Conservation (phyloP, 1,140 invertebrate genomes). For the Caenorhabditis remanei region DNA sequence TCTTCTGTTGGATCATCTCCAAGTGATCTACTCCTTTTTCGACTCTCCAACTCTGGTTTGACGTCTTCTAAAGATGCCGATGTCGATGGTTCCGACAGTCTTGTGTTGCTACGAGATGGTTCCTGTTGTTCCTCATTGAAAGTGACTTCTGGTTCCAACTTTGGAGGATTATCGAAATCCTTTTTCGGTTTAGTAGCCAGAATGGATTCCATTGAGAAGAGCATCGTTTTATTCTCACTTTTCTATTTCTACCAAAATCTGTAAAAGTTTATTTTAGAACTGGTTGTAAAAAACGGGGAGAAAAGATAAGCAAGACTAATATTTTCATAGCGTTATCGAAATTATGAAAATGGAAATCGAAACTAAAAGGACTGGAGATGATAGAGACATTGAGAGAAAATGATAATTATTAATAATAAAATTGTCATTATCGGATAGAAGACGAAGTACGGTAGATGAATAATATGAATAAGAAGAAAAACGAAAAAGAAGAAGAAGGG, state of each 20-base stretch:
- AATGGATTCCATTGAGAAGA: constrained; percentile 44
- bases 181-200: constrained; percentile 22
- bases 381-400: neutral
- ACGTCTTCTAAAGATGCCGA: neutral
- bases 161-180: constrained; percentile 1
- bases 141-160: constrained; percentile 22
- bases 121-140: neutral
- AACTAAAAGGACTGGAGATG: neutral
- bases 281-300: constrained; percentile 5
- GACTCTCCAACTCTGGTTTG: neutral
- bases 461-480: neutral
- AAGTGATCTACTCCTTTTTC: constrained; percentile 25
- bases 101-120: neutral
- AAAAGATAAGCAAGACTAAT: constrained; percentile 52
- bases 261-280: neutral
- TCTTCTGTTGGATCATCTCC: constrained; percentile 35
- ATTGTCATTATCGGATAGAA: constrained; percentile 40
- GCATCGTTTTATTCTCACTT: neutral
- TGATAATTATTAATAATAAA: constrained; percentile 24
- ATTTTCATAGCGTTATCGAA: constrained; percentile 53
- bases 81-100: constrained; percentile 28
- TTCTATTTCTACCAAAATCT: neutral
- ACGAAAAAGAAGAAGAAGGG: neutral
- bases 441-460: constrained; percentile 8
- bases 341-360: constrained; percentile 5